Conservation (phyloP, 2,888 invertebrate species). For the Parnassius smintheus region DNA sequence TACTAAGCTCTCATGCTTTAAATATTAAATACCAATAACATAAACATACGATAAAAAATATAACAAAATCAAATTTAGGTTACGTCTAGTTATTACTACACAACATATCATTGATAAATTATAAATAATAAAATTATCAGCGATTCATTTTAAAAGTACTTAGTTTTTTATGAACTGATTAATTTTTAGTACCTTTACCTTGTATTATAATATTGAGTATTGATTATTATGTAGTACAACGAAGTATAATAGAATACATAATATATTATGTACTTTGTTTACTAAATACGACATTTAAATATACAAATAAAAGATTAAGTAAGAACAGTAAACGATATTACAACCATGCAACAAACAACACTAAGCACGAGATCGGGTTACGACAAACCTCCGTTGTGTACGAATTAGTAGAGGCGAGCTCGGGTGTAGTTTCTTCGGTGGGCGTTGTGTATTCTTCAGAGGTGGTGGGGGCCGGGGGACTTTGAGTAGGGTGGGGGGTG, state of each 20-base stretch:
- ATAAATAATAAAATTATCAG: too few species aligned
- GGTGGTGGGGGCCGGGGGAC: slow-evolving; percentile 34
- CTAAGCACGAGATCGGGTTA: slow-evolving; percentile 54
- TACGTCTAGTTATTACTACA: not conserved
- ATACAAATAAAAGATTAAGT: slow-evolving; percentile 20
- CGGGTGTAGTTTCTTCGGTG: slow-evolving; percentile 61
- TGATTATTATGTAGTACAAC: slow-evolving; percentile 1
- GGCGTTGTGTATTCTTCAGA: slow-evolving; percentile 35
- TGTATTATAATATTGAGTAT: too few species aligned
- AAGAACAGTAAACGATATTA: slow-evolving; percentile 31
- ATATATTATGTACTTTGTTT: not conserved
- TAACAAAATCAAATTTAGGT: not conserved
- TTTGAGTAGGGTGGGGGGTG: slow-evolving; percentile 14
- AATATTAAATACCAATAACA: not conserved
- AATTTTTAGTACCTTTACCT: too few species aligned
- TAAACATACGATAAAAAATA: not conserved
- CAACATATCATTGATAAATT: not conserved
- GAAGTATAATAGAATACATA: slow-evolving; percentile 10
- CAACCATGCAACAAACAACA: slow-evolving; percentile 37
- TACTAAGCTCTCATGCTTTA: not conserved
- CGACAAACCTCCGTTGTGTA: slow-evolving; percentile 78
- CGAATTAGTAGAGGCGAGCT: slow-evolving; percentile 67
- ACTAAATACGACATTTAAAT: slow-evolving; percentile 24
- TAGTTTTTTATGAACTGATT: too few species aligned
- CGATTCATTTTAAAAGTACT: too few species aligned